phyloP scores from a whole-genome alignment of 2,888 invertebrate species.

The Acanthococcus lagerstroemiae region DNA sequence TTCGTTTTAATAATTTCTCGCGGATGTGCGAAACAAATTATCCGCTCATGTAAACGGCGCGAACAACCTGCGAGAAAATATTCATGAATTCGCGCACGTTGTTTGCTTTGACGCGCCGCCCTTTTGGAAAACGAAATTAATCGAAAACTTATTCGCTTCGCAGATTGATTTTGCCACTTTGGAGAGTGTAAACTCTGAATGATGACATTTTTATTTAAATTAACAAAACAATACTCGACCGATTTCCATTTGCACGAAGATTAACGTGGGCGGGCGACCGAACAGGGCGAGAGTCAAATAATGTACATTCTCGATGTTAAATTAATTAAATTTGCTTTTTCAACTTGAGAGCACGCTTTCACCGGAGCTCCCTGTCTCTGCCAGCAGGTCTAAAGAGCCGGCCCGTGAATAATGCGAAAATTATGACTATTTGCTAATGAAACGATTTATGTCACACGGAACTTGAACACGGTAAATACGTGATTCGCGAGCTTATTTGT shows the following conservation, averaged over 20 bases:
- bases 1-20: too few species aligned
- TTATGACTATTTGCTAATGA: neutral
- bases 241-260: neutral
- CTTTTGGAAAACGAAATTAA: neutral
- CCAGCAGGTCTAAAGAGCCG: neutral
- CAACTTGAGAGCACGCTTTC: neutral
- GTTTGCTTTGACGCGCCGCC: neutral
- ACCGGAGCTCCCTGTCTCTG: neutral
- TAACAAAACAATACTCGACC: neutral
- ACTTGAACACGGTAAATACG: neutral
- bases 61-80: too few species aligned
- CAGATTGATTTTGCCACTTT: neutral
- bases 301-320: neutral
- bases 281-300: neutral
- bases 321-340: neutral
- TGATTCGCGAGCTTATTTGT: neutral
- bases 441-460: too few species aligned
- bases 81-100: too few species aligned
- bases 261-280: neutral
- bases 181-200: neutral
- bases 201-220: slow-evolving; percentile 7
- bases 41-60: too few species aligned
- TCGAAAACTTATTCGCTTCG: neutral
- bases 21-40: too few species aligned
- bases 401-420: neutral